These are phyloP conservation scores for Ligdia adustata DNA, from an alignment of 2,888 invertebrate species.

Conservation along the genomic window DNA sequence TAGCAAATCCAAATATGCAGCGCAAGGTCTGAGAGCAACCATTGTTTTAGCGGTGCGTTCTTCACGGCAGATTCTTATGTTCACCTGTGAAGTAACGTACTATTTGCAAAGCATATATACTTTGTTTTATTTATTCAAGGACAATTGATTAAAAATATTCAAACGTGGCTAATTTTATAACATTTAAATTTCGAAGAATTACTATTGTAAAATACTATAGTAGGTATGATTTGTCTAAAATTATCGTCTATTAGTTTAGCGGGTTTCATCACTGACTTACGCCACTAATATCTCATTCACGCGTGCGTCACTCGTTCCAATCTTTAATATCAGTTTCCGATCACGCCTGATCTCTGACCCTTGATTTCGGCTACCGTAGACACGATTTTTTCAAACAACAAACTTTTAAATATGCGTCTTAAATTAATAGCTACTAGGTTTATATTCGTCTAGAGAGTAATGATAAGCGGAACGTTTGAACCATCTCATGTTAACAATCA, in stretches of 20 bases:
- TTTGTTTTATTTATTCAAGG: not conserved
- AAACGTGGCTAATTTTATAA: too few relatives aligned
- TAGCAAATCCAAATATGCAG: conserved; percentile 31
- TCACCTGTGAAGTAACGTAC: conserved; percentile 4
- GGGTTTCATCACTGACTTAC: conserved; percentile 58
- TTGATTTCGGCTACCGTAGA: conserved; percentile 79
- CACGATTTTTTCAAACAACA: conserved; percentile 62
- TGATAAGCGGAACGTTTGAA: conserved; percentile 58
- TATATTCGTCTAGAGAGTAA: conserved; percentile 25
- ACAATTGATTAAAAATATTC: too few relatives aligned
- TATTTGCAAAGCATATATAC: not conserved
- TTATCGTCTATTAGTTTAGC: too few relatives aligned
- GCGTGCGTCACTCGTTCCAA: conserved; percentile 75
- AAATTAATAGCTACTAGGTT: conserved; percentile 37
- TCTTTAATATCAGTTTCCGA: conserved; percentile 79
- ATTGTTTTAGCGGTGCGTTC: conserved; percentile 42
- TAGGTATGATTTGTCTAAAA: too few relatives aligned
- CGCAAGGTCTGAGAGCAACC: conserved; percentile 42
- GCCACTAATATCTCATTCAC: conserved; percentile 78
- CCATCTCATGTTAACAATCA: conserved; percentile 73
- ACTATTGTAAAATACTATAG: too few relatives aligned
- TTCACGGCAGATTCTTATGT: conserved; percentile 23
- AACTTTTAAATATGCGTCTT: conserved; percentile 45
- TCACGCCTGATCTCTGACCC: conserved; percentile 81
- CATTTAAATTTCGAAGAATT: too few relatives aligned